phyloP scores from a whole-genome alignment of 2,888 invertebrate genomes.

The Ditula angustiorana region DNA sequence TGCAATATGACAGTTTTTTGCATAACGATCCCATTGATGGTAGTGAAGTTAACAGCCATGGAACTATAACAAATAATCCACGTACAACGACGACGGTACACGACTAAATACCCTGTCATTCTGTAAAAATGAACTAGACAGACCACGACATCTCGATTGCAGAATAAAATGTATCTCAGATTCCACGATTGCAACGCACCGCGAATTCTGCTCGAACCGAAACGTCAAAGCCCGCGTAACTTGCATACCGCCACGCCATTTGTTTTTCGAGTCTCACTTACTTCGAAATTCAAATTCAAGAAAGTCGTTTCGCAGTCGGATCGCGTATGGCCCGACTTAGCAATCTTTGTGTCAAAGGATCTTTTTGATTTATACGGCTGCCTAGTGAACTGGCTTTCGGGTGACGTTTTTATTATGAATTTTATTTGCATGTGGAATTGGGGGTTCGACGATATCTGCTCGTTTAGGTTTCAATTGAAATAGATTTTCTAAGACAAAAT shows the following conservation, averaged over 20 bases:
- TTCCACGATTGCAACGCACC: slow-evolving; percentile 58
- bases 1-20: too few species aligned
- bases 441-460: slow-evolving; percentile 22
- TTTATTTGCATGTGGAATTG: slow-evolving; percentile 32
- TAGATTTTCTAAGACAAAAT: too few species aligned
- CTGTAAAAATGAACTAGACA: slow-evolving; percentile 21
- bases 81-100: too few species aligned
- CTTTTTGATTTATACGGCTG: slow-evolving; percentile 56
- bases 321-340: slow-evolving; percentile 54
- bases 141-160: slow-evolving; percentile 49
- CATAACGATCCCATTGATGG: too few species aligned
- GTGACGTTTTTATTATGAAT: slow-evolving; percentile 32
- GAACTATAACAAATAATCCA: too few species aligned
- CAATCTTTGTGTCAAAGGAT: slow-evolving; percentile 58
- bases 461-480: background rate
- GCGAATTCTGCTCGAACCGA: slow-evolving; percentile 52
- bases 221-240: slow-evolving; percentile 72
- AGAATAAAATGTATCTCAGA: slow-evolving; percentile 61
- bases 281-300: slow-evolving; percentile 66
- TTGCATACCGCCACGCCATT: slow-evolving; percentile 66
- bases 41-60: too few species aligned
- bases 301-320: slow-evolving; percentile 60
- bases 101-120: background rate
- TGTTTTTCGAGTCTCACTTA: slow-evolving; percentile 72
- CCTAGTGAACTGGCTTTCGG: slow-evolving; percentile 35